Evolutionary conservation across 1,140 invertebrate genomes (phyloP), one percentile per base, ranked within the genome.

Genomic region (Hycleus cichorii): DNA sequence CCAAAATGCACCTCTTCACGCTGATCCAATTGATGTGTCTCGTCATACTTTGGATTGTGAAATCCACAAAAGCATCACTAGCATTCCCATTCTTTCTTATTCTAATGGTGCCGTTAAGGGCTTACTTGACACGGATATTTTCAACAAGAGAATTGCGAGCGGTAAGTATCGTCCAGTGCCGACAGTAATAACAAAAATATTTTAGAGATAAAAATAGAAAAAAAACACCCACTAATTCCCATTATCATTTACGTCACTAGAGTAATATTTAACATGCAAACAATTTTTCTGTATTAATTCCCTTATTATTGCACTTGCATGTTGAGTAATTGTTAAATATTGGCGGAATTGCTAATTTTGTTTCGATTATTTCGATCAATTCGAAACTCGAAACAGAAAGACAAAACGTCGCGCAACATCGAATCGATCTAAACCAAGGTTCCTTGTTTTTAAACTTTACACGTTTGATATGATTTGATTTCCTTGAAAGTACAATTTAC

Each of bases 1-100:
- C 85, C 71, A 94, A 93, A 72, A 94, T 97, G 91, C 92, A 97
- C 73, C 68, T 93, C 7, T 97, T 87, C 74, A 97, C 93, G 0
- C 61, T 86, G 5, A 84, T 95, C 57, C 93, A 97, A 76, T 72
- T 94, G 7, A 63, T 84, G 0, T 90, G 89, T 67, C 77, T 97
- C 45, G 80, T 78, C 0, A 50, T 90, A 2, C 74, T 97, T 39
- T 95, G 92, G 87, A 78, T 84, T 4, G 89, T 97, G 1, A 96
- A 97, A 74, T 93, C 90, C 6, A 91, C 93, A 1, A 80, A 80
- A 24, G 85, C 89, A 60, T 92, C 93, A 1, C 78, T 97, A 4
- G 89, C 89, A 5, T 88, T 97, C 70, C 95, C 95, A 2, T 95
- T 97, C 73, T 90, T 95, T 72, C 80, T 97, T 10, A 85, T 96